Conservation (phyloP, 2,113 vertebrate genomes). For the Bostrychus sinensis region DNA sequence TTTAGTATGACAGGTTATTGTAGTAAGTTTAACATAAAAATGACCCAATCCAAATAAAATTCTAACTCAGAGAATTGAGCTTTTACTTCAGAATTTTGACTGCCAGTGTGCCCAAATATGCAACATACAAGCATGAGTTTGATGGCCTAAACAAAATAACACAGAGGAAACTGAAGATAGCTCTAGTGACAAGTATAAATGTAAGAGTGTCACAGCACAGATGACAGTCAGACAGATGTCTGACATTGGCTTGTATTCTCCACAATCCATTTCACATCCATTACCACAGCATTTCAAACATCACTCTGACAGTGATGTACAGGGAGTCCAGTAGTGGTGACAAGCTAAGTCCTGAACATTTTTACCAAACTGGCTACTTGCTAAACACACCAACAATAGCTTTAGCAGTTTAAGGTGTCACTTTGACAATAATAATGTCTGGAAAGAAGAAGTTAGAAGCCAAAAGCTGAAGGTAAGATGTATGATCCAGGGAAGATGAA, state of each 20-base stretch:
- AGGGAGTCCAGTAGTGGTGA: neutral
- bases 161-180: neutral
- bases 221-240: constrained; percentile 41
- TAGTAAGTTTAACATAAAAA: no score
- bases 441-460: constrained; percentile 25
- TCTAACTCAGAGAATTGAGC: no score
- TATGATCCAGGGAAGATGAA: constrained; percentile 20
- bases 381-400: constrained; percentile 2
- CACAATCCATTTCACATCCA: constrained; percentile 38
- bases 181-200: constrained; percentile 29
- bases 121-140: neutral
- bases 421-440: constrained; percentile 27
- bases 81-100: no score
- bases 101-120: neutral
- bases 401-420: constrained; percentile 17
- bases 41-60: no score
- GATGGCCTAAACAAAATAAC: constrained; percentile 11
- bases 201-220: constrained; percentile 10
- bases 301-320: constrained; percentile 29
- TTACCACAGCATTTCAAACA: constrained; percentile 34
- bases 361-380: neutral
- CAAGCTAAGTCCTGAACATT: constrained; percentile 13
- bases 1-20: no score
- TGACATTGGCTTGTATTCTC: constrained; percentile 30
- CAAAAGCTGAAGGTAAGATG: constrained; percentile 33